These are phyloP conservation scores for Vollenhovia emeryi DNA, from an alignment of 1,140 invertebrate genomes.

Conservation along the genomic window DNA sequence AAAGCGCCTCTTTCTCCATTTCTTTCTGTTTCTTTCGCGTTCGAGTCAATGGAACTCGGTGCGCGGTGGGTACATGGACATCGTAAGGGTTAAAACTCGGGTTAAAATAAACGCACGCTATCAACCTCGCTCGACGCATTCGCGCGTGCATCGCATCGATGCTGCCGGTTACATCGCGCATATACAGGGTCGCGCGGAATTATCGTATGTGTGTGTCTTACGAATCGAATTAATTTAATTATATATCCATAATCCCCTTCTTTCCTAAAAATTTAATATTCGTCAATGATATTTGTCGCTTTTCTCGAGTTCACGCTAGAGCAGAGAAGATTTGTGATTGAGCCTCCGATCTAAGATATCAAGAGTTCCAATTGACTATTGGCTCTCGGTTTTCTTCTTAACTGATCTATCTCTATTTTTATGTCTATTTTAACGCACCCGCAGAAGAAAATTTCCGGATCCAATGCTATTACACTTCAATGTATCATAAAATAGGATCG, in stretches of 20 bases:
- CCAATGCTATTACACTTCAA: too few relatives aligned
- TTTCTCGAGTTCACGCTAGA: too few relatives aligned
- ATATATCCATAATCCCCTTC: background rate
- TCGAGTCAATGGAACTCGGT: slow-evolving; percentile 1
- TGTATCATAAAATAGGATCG: too few relatives aligned
- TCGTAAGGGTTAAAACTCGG: slow-evolving; percentile 40
- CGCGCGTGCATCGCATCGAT: slow-evolving; percentile 42
- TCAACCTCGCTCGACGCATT: slow-evolving; percentile 25
- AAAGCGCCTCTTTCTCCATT: background rate
- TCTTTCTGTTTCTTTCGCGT: background rate
- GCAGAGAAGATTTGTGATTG: too few relatives aligned
- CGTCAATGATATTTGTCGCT: too few relatives aligned
- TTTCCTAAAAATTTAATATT: too few relatives aligned
- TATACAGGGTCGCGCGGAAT: slow-evolving; percentile 12
- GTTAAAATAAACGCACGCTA: slow-evolving; percentile 49
- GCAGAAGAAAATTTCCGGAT: too few relatives aligned
- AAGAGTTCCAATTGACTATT: too few relatives aligned
- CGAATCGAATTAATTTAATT: background rate
- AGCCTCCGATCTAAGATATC: too few relatives aligned
- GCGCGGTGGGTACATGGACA: background rate
- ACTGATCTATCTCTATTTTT: too few relatives aligned
- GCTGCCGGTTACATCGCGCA: background rate
- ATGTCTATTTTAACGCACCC: too few relatives aligned
- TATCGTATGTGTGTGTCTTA: background rate
- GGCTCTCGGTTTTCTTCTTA: too few relatives aligned